Evolutionary conservation across 2,113 vertebrate species (phyloP).

Genomic region (Eublepharis macularius): DNA sequence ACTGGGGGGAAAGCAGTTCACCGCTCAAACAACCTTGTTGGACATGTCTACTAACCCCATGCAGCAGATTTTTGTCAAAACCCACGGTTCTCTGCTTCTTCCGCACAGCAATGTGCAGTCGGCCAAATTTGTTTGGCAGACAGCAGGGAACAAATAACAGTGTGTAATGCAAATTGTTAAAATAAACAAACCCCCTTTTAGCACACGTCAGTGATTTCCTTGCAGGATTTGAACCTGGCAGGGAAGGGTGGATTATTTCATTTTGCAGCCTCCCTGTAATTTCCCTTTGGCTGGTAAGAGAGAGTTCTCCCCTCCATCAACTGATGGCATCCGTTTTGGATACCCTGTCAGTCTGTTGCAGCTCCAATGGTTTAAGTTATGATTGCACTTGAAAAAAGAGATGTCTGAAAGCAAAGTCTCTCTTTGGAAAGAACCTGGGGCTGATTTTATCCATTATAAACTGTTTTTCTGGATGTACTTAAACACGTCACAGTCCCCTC

Average conservation of each 20-base stretch:
- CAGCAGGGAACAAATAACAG: neutral
- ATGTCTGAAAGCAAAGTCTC: neutral
- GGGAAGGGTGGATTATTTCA: neutral
- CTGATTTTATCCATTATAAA: neutral
- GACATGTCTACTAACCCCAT: neutral
- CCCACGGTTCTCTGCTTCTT: neutral
- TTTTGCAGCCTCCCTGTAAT: neutral
- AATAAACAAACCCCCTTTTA: neutral
- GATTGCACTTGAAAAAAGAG: neutral
- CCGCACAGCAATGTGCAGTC: neutral
- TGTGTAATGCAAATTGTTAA: neutral
- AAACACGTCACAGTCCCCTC: neutral
- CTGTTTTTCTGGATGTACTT: neutral
- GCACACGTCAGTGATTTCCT: neutral
- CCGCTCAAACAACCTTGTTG: neutral
- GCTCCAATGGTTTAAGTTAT: neutral
- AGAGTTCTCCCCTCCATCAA: neutral
- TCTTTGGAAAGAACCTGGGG: neutral
- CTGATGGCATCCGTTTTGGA: neutral
- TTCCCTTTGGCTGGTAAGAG: neutral
- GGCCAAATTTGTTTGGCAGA: neutral
- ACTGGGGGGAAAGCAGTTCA: accelerated
- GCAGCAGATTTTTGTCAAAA: conserved; percentile 6
- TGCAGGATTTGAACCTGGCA: neutral
- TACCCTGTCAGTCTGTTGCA: neutral